Conservation (phyloP, 2,888 invertebrate species). For the Hipparchia semele region DNA sequence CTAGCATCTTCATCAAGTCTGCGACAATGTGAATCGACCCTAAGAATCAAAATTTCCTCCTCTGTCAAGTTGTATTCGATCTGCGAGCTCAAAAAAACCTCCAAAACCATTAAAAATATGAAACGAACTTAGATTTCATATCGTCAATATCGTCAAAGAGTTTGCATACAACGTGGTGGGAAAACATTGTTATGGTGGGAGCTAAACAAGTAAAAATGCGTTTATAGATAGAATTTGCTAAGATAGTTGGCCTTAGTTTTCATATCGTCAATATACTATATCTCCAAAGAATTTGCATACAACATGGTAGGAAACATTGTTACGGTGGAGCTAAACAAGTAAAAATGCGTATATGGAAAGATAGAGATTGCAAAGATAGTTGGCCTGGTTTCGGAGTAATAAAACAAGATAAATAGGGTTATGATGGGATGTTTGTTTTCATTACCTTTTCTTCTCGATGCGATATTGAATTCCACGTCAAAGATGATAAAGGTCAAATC, state of each 20-base stretch:
- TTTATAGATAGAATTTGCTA: neutral
- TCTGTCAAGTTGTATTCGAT: too few species aligned
- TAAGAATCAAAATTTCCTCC: too few species aligned
- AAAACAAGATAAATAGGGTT: slow-evolving; percentile 11
- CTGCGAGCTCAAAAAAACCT: too few species aligned
- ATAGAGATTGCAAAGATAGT: neutral
- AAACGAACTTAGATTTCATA: too few species aligned
- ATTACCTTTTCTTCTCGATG: slow-evolving; percentile 15
- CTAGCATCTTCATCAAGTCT: too few species aligned
- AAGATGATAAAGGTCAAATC: slow-evolving; percentile 24
- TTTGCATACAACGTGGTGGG: neutral
- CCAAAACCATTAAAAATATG: too few species aligned
- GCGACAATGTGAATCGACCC: too few species aligned
- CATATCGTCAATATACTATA: too few species aligned
- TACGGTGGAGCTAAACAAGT: neutral
- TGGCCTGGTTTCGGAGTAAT: neutral
- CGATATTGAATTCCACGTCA: slow-evolving; percentile 26
- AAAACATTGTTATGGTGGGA: neutral
- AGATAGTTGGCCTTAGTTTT: neutral
- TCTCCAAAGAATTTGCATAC: too few species aligned
- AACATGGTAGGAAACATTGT: neutral
- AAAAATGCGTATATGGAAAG: neutral
- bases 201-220: neutral
- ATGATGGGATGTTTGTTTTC: slow-evolving; percentile 14
- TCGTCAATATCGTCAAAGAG: too few species aligned